A percentile compares a stretch with the other conserved stretches of the same genome.
Evolutionary conservation across 2,888 invertebrate genomes (phyloP).

Genomic region (Orthosia gothica): DNA sequence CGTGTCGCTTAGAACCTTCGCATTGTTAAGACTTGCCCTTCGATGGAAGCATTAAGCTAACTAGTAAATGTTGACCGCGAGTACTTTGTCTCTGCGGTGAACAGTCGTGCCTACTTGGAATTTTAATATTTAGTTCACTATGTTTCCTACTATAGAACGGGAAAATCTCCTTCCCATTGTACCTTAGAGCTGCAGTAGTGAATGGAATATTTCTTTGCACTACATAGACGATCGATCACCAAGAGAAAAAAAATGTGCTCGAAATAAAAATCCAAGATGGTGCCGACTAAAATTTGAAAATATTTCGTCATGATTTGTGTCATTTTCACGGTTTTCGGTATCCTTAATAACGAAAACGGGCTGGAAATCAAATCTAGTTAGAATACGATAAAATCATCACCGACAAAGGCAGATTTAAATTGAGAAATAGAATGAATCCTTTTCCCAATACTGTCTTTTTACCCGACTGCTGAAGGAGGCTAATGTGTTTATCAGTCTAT

Average conservation of each 20-base stretch:
- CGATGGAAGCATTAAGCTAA: slow-evolving; percentile 58
- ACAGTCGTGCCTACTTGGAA: slow-evolving; percentile 63
- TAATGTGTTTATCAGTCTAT: too few species aligned
- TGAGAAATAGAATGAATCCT: background rate
- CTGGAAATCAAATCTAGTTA: background rate
- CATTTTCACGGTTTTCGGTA: too few species aligned
- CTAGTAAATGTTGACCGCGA: slow-evolving; percentile 62
- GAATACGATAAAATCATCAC: background rate
- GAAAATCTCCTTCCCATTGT: background rate
- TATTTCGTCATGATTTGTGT: too few species aligned
- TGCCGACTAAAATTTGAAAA: too few species aligned
- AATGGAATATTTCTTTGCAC: slow-evolving; percentile 17
- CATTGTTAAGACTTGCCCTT: slow-evolving; percentile 61
- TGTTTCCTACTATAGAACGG: slow-evolving; percentile 39
- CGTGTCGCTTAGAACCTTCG: slow-evolving; percentile 68
- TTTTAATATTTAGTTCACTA: slow-evolving; percentile 49
- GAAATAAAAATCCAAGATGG: too few species aligned
- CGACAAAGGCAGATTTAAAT: background rate
- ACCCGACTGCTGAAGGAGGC: too few species aligned
- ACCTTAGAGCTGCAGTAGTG: background rate
- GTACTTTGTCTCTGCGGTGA: slow-evolving; percentile 64
- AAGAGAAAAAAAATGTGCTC: too few species aligned
- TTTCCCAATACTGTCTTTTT: background rate
- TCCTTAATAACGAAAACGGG: too few species aligned
- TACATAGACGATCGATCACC: too few species aligned